Conservation (phyloP, 2,113 vertebrate species). For the Plecotus auritus region DNA sequence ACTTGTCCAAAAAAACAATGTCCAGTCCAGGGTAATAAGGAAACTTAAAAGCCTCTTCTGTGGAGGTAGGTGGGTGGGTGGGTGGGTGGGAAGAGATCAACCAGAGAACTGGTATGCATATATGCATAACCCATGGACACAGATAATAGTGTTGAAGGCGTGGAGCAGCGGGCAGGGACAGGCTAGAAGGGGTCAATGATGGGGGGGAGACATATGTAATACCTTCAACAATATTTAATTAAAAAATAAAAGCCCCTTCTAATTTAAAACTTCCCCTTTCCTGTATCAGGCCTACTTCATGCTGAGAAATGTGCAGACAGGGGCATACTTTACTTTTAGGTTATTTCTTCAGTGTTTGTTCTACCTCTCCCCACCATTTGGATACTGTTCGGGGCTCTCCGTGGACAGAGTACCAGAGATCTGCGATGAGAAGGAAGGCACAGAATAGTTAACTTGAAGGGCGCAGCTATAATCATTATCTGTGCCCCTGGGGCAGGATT, state of each 20-base stretch:
- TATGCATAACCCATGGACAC: too few species aligned
- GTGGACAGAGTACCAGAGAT: neutral
- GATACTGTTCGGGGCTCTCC: neutral
- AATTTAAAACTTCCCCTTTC: neutral
- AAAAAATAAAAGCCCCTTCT: neutral
- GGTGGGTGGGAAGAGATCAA: too few species aligned
- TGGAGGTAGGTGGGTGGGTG: too few species aligned
- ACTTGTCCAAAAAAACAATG: neutral
- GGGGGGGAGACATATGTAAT: too few species aligned
- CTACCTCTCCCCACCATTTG: neutral
- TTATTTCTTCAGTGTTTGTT: neutral
- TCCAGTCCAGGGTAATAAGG: neutral
- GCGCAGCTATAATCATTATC: neutral
- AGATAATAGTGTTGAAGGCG: too few species aligned
- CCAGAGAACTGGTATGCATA: too few species aligned
- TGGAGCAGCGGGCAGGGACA: too few species aligned
- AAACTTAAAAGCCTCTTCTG: neutral
- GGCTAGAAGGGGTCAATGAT: too few species aligned
- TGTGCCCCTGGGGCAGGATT: neutral
- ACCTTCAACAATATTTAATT: too few species aligned
- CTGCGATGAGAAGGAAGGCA: neutral
- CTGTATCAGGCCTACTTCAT: neutral
- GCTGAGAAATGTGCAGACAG: neutral
- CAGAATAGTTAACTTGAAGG: neutral
- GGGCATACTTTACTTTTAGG: neutral